These are phyloP conservation scores for Cotesia glomerata DNA, from an alignment of 1,140 invertebrate species.

Conservation along the genomic window DNA sequence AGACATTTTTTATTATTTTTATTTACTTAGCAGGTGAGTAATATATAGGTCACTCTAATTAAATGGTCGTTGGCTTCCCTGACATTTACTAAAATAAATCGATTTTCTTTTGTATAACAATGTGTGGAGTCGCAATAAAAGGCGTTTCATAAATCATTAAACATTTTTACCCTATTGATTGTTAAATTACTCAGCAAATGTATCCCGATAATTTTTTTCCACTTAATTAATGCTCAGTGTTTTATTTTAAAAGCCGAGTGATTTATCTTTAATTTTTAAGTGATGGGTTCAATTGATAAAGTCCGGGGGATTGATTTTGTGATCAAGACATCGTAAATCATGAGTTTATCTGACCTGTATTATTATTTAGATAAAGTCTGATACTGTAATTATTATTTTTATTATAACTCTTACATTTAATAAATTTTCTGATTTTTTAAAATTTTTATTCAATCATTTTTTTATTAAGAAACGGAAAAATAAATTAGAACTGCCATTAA, in stretches of 20 bases:
- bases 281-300: constrained; percentile 37
- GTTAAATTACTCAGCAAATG: background rate
- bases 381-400: no score
- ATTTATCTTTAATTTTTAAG: constrained; percentile 6
- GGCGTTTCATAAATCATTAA: constrained; percentile 12
- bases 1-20: background rate
- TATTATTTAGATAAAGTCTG: background rate
- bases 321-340: constrained; percentile 48
- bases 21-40: background rate
- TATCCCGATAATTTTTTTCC: no score
- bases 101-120: constrained; percentile 25
- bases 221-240: background rate
- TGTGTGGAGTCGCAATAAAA: background rate
- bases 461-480: background rate
- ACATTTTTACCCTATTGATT: background rate
- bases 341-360: constrained; percentile 9
- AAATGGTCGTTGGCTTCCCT: constrained; percentile 11
- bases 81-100: constrained; percentile 29
- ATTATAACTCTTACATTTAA: no score
- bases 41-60: background rate
- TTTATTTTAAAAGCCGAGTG: background rate
- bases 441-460: no score
- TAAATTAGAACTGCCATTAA: background rate
- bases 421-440: no score
- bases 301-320: constrained; percentile 47